These are phyloP conservation scores for Nannobrachium achirus DNA, from an alignment of 2,113 vertebrate genomes.

Conservation along the genomic window DNA sequence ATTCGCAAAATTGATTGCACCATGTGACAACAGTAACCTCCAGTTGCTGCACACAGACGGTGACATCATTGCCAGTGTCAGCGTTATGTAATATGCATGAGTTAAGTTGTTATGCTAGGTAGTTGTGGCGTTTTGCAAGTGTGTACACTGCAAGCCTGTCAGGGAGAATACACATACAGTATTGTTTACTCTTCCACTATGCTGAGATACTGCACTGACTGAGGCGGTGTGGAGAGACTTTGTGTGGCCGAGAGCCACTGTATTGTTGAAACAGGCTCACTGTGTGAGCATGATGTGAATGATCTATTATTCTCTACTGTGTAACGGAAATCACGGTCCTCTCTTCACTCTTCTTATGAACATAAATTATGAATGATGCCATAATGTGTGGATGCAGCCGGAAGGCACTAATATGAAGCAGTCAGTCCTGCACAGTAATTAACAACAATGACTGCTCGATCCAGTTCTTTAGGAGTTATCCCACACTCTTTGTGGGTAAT, in stretches of 20 bases:
- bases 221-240: constrained; percentile 46
- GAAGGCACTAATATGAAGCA: constrained; percentile 34
- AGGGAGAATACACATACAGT: constrained; percentile 38
- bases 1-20: not conserved
- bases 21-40: not conserved
- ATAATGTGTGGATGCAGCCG: constrained; percentile 65
- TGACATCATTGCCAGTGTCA: constrained; percentile 6
- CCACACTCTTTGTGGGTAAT: not conserved
- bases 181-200: constrained; percentile 27
- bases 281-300: constrained; percentile 64
- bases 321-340: constrained; percentile 18
- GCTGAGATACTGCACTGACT: constrained; percentile 52
- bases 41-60: constrained; percentile 1
- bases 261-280: constrained; percentile 54
- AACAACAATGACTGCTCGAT: too few species aligned
- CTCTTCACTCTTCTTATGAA: constrained; percentile 54
- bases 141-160: constrained; percentile 10
- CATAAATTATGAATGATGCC: constrained; percentile 71
- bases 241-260: constrained; percentile 45
- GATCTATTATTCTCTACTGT: constrained; percentile 37
- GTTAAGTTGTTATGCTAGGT: constrained; percentile 49
- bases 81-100: constrained; percentile 43
- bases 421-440: not conserved
- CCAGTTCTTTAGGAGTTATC: not conserved
- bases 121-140: constrained; percentile 44